Conservation (phyloP, 2,888 invertebrate genomes). For the Ferrisia virgata region DNA sequence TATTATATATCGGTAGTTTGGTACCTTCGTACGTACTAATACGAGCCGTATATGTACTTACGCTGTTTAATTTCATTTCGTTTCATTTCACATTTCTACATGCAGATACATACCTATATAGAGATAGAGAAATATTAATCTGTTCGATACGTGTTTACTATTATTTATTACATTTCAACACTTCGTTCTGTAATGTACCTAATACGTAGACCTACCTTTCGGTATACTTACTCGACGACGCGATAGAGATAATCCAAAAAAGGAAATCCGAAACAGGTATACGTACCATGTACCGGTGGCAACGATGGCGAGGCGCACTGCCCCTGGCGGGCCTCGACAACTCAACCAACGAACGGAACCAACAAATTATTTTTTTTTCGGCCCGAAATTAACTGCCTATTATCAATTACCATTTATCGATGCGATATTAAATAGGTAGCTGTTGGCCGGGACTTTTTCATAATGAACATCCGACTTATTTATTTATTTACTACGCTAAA, state of each 20-base stretch:
- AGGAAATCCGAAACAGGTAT: background rate
- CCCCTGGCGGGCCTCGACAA: background rate
- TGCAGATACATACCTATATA: too few species aligned
- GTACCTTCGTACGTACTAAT: too few species aligned
- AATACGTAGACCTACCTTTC: too few species aligned
- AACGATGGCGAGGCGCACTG: background rate
- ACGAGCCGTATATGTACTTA: too few species aligned
- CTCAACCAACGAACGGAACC: background rate
- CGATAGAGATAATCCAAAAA: background rate
- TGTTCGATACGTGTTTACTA: background rate
- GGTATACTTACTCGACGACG: background rate
- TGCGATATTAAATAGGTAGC: background rate
- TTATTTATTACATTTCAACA: conserved; percentile 22
- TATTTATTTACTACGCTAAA: background rate
- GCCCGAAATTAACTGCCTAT: conserved; percentile 12
- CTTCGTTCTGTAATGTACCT: background rate
- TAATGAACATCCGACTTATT: conserved; percentile 17
- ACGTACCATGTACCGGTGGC: background rate
- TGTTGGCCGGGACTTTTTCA: background rate
- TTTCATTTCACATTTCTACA: too few species aligned
- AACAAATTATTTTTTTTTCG: conserved; percentile 11
- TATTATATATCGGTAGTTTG: too few species aligned
- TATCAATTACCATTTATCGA: conserved; percentile 21
- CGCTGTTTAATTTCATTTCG: too few species aligned
- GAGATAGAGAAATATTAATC: background rate